phyloP scores from a whole-genome alignment of 2,888 invertebrate genomes.

The Xanthorhoe spadicearia region DNA sequence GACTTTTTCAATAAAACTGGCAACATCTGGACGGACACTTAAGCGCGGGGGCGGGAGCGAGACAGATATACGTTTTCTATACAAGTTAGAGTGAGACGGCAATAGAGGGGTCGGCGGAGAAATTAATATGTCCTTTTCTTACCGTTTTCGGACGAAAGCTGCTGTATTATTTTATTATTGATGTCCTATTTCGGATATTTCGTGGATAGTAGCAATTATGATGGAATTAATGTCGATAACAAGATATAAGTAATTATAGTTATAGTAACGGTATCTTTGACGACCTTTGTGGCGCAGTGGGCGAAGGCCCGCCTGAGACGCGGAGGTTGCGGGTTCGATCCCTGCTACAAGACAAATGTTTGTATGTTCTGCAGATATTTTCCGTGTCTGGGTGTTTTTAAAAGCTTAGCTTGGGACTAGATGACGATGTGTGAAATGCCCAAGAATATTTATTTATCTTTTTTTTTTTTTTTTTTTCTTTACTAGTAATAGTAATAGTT shows the following conservation, averaged over 20 bases:
- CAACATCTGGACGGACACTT: constrained; percentile 81
- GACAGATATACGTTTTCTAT: constrained; percentile 49
- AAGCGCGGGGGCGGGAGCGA: constrained; percentile 72
- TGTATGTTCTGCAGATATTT: too few species aligned
- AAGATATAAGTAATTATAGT: neutral
- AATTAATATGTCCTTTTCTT: constrained; percentile 84
- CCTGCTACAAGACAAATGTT: too few species aligned
- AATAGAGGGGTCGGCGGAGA: constrained; percentile 60
- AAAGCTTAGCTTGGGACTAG: too few species aligned
- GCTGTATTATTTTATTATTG: constrained; percentile 80
- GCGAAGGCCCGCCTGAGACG: too few species aligned
- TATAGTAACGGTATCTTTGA: neutral
- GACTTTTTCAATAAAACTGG: constrained; percentile 83
- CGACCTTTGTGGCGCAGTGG: too few species aligned
- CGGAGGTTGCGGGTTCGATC: too few species aligned
- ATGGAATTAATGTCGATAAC: constrained; percentile 3
- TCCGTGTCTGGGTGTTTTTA: too few species aligned
- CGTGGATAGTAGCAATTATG: constrained; percentile 18
- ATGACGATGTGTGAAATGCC: too few species aligned
- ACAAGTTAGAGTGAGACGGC: constrained; percentile 55
- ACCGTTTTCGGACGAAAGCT: constrained; percentile 61
- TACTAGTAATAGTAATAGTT: too few species aligned
- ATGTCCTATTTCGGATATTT: constrained; percentile 50
- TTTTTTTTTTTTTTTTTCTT: too few species aligned
- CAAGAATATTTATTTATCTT: too few species aligned